Evolutionary conservation across 2,888 invertebrate species (phyloP).

Genomic region (Prosopocoilus inquinatus): DNA sequence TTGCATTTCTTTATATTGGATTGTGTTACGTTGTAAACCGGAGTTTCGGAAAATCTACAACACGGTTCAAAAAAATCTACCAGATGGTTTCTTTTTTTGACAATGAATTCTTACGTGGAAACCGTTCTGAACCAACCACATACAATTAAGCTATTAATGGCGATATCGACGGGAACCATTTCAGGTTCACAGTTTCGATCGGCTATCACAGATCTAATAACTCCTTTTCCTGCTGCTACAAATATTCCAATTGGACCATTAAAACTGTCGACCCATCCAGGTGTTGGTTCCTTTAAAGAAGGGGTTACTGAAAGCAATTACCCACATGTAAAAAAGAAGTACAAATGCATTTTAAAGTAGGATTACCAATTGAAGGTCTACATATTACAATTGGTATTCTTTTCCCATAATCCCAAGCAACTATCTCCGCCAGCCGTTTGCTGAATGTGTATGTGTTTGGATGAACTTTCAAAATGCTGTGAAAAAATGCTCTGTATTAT

Average conservation of each 20-base stretch:
- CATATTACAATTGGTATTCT: constrained; percentile 79
- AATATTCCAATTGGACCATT: constrained; percentile 86
- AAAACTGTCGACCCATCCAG: constrained; percentile 89
- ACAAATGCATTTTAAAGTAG: too few relatives aligned
- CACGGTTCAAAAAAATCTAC: neutral
- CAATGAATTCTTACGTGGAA: neutral
- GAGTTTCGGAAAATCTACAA: constrained; percentile 7
- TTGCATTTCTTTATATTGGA: constrained; percentile 50
- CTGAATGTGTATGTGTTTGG: constrained; percentile 97
- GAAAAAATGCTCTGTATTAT: too few relatives aligned
- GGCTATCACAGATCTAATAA: constrained; percentile 82
- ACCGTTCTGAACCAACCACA: neutral
- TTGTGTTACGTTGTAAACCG: constrained; percentile 12
- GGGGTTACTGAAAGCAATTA: constrained; percentile 58
- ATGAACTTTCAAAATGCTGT: constrained; percentile 51
- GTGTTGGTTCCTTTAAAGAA: constrained; percentile 70
- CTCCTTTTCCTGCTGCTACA: constrained; percentile 79
- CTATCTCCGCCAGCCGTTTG: constrained; percentile 86
- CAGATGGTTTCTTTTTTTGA: neutral
- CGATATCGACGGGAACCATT: constrained; percentile 75
- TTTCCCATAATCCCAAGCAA: constrained; percentile 59
- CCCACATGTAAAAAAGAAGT: neutral
- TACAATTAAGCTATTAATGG: constrained; percentile 74
- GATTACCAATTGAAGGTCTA: constrained; percentile 85
- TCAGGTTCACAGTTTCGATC: constrained; percentile 61